phyloP scores from a whole-genome alignment of 2,888 invertebrate species.

The Macropis europaea region DNA sequence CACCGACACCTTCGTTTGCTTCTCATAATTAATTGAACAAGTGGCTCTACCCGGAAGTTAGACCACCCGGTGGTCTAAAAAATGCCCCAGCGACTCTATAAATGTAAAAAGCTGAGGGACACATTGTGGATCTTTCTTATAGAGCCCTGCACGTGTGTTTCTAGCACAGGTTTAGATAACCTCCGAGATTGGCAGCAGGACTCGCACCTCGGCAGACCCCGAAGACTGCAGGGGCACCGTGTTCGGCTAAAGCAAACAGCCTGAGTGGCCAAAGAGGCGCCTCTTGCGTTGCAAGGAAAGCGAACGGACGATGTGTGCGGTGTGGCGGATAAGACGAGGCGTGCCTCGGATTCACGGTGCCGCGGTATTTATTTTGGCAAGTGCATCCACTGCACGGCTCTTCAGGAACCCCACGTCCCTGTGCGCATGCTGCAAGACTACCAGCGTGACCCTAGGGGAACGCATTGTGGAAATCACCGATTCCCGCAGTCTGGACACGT shows the following conservation, averaged over 20 bases:
- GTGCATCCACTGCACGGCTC: conserved; percentile 13
- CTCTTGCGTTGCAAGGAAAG: conserved; percentile 22
- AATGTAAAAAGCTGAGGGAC: no score
- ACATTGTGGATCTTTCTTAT: no score
- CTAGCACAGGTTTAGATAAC: no score
- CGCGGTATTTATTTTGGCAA: conserved; percentile 69
- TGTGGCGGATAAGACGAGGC: conserved; percentile 35
- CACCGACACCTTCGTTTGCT: no score
- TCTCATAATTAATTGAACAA: no score
- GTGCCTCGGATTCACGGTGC: conserved; percentile 48
- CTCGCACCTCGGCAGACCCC: not conserved
- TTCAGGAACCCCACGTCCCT: not conserved
- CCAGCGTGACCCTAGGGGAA: conserved; percentile 8
- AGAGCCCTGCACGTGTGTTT: no score
- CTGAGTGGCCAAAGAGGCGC: conserved; percentile 47
- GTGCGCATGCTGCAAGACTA: conserved; percentile 31
- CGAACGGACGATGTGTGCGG: conserved; percentile 18
- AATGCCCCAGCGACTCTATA: no score
- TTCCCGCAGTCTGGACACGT: conserved; percentile 47
- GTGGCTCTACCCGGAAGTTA: no score
- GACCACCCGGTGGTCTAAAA: no score
- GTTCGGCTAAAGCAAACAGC: conserved; percentile 51
- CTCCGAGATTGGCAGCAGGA: conserved; percentile 20
- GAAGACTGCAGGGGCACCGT: conserved; percentile 4
- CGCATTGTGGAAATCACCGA: conserved; percentile 50